A percentile compares a stretch with the other conserved stretches of the same genome.
Conservation (phyloP, 2,888 invertebrate species). For the Junonia oenone region DNA sequence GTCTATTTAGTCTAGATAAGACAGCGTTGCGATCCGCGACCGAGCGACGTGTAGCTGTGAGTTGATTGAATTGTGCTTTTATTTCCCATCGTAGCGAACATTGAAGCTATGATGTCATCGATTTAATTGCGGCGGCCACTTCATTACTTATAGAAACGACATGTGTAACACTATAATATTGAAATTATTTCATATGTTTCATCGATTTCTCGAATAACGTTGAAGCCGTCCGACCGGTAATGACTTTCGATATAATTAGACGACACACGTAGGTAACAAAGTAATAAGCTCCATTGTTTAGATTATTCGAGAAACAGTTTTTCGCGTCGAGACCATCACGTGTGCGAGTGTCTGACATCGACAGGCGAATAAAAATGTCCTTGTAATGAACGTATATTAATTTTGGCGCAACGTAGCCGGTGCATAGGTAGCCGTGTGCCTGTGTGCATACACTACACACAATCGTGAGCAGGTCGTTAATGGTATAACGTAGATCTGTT, state of each 20-base stretch:
- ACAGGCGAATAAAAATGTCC: neutral
- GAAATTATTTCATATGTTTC: slow-evolving; percentile 8
- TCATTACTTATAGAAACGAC: slow-evolving; percentile 42
- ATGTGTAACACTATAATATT: slow-evolving; percentile 37
- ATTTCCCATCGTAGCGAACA: slow-evolving; percentile 59
- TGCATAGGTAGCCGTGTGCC: slow-evolving; percentile 36
- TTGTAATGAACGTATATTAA: neutral
- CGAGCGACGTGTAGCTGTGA: slow-evolving; percentile 34
- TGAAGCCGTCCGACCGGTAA: slow-evolving; percentile 16
- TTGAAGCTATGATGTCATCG: slow-evolving; percentile 67
- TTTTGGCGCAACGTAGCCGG: neutral
- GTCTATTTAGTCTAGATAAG: neutral
- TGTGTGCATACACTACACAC: slow-evolving; percentile 33
- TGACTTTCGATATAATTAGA: slow-evolving; percentile 10
- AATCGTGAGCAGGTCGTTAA: slow-evolving; percentile 70
- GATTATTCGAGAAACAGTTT: neutral
- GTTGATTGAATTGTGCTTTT: slow-evolving; percentile 69
- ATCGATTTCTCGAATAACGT: slow-evolving; percentile 35
- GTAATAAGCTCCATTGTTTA: neutral
- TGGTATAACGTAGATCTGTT: slow-evolving; percentile 68
- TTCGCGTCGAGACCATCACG: neutral
- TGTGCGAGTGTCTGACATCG: neutral
- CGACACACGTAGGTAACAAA: neutral
- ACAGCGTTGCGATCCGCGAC: slow-evolving; percentile 8
- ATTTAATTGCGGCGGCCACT: slow-evolving; percentile 66